These are phyloP conservation scores for Aricia artaxerxes DNA, from an alignment of 2,888 invertebrate species.

Conservation along the genomic window DNA sequence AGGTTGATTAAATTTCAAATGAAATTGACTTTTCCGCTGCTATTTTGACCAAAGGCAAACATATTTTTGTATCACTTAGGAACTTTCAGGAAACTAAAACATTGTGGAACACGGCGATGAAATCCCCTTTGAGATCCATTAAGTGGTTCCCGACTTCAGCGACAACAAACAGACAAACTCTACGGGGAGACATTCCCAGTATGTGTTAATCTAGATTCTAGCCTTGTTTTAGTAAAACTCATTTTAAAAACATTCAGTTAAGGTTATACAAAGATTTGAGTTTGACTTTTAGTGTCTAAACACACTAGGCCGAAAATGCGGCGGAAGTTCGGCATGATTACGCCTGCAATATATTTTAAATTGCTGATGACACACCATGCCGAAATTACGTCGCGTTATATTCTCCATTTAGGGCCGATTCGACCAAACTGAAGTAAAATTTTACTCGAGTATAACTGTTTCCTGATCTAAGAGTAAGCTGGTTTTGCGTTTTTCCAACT, in stretches of 20 bases:
- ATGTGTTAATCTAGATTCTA: neutral
- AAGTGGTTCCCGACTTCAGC: slow-evolving; percentile 15
- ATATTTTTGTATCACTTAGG: slow-evolving; percentile 18
- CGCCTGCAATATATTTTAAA: no score
- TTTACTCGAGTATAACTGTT: no score
- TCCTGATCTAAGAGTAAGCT: no score
- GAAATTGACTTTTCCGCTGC: slow-evolving; percentile 2
- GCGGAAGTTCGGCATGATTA: no score
- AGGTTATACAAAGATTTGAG: no score
- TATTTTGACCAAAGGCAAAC: neutral
- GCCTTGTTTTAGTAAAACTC: neutral
- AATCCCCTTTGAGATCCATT: slow-evolving; percentile 11
- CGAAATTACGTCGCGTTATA: no score
- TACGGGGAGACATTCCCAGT: neutral
- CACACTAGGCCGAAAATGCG: no score
- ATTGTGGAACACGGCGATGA: slow-evolving; percentile 11
- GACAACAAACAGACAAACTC: slow-evolving; percentile 12
- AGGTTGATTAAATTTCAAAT: neutral
- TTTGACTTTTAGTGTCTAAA: no score
- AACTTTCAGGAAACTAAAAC: slow-evolving; percentile 8
- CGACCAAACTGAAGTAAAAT: no score
- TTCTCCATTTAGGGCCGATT: no score
- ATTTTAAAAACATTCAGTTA: neutral
- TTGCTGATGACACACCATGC: no score
- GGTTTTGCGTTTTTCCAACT: no score